These are phyloP conservation scores for Pheosia gnoma DNA, from an alignment of 2,888 invertebrate species.

Conservation along the genomic window DNA sequence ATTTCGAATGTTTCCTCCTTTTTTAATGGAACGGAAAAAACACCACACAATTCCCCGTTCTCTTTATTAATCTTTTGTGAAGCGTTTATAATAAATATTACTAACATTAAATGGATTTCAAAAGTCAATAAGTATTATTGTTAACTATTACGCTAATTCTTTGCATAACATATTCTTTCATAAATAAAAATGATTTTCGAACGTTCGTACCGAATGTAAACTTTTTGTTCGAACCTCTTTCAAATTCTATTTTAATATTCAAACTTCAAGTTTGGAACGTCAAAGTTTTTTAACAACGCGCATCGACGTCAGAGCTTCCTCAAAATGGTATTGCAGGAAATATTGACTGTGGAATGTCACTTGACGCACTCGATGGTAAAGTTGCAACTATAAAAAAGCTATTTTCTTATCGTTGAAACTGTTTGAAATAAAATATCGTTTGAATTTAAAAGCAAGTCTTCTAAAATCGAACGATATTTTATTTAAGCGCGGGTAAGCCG, in stretches of 20 bases:
- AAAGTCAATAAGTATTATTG: too few species aligned
- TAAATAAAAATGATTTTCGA: too few species aligned
- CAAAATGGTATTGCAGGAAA: slow-evolving; percentile 47
- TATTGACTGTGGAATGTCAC: slow-evolving; percentile 57
- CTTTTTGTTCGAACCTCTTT: slow-evolving; percentile 9
- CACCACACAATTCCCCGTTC: too few species aligned
- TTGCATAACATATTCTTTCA: too few species aligned
- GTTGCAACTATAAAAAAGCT: slow-evolving; percentile 54
- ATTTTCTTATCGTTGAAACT: slow-evolving; percentile 51
- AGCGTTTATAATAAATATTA: too few species aligned
- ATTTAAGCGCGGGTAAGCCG: too few species aligned
- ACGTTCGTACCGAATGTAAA: too few species aligned
- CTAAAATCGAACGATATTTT: neutral
- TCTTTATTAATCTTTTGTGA: too few species aligned
- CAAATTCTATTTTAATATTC: slow-evolving; percentile 23
- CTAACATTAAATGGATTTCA: too few species aligned
- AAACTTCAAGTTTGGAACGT: slow-evolving; percentile 25
- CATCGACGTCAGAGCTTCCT: slow-evolving; percentile 32
- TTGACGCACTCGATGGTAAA: slow-evolving; percentile 51
- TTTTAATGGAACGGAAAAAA: slow-evolving; percentile 1
- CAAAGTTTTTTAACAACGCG: slow-evolving; percentile 37
- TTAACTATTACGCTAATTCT: too few species aligned
- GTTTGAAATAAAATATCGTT: slow-evolving; percentile 46
- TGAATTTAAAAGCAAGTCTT: slow-evolving; percentile 33
- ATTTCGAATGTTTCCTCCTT: slow-evolving; percentile 28